A percentile compares a stretch with the other conserved stretches of the same genome.
These are phyloP conservation scores for Melipona quadrifasciata DNA, from an alignment of 1,140 invertebrate genomes.

Conservation along the genomic window DNA sequence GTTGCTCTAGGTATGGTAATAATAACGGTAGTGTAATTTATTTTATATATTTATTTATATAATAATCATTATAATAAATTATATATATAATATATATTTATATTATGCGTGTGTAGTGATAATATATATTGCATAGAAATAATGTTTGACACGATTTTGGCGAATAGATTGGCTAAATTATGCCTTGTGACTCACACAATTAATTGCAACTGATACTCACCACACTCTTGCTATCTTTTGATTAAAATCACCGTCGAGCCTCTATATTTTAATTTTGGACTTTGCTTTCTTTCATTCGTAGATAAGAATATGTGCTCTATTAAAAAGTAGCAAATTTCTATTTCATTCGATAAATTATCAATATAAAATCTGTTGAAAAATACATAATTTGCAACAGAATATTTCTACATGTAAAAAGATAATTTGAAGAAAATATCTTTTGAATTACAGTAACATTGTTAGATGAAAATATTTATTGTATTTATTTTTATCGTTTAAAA, in stretches of 20 bases:
- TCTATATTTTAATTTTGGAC: slow-evolving; percentile 71
- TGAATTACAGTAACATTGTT: neutral
- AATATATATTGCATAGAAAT: slow-evolving; percentile 74
- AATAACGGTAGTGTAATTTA: slow-evolving; percentile 58
- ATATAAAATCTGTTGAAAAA: neutral
- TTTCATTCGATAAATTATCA: neutral
- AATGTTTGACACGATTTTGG: slow-evolving; percentile 77
- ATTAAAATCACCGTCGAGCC: slow-evolving; percentile 73
- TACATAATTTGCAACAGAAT: neutral
- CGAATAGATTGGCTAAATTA: slow-evolving; percentile 69
- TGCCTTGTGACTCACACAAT: slow-evolving; percentile 67
- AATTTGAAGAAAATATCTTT: neutral
- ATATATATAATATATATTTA: slow-evolving; percentile 69
- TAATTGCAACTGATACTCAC: slow-evolving; percentile 67
- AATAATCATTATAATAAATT: slow-evolving; percentile 75
- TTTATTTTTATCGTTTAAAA: neutral
- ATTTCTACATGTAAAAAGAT: neutral
- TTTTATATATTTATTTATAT: slow-evolving; percentile 76
- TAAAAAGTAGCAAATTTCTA: slow-evolving; percentile 56
- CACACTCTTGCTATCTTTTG: slow-evolving; percentile 62
- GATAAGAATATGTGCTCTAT: slow-evolving; percentile 50
- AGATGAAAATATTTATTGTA: neutral
- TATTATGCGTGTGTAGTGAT: slow-evolving; percentile 54
- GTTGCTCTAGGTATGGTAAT: slow-evolving; percentile 53
- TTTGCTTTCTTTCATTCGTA: slow-evolving; percentile 54